phyloP scores from a whole-genome alignment of 2,113 vertebrate genomes.

The Mobula hypostoma region DNA sequence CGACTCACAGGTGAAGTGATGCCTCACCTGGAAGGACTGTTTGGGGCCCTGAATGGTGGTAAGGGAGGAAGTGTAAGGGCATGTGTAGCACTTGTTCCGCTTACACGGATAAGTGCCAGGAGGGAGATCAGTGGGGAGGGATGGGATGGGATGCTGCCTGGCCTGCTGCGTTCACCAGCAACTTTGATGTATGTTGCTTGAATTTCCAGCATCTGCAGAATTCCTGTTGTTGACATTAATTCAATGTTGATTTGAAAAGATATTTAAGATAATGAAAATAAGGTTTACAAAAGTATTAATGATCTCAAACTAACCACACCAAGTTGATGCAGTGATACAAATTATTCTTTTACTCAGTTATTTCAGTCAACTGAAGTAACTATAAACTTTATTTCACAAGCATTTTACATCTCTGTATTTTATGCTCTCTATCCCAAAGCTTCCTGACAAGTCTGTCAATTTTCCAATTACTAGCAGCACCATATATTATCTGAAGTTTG shows the following conservation, averaged over 20 bases:
- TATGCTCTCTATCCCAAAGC: constrained; percentile 75
- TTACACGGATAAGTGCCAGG: too few relatives aligned
- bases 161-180: too few relatives aligned
- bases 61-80: too few relatives aligned
- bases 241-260: background rate
- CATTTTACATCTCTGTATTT: constrained; percentile 64
- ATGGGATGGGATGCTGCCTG: too few relatives aligned
- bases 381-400: constrained; percentile 75
- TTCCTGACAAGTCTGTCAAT: constrained; percentile 88
- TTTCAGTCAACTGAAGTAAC: constrained; percentile 61
- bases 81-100: too few relatives aligned
- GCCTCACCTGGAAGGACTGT: too few relatives aligned
- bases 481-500: constrained; percentile 81
- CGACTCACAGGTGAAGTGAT: too few relatives aligned
- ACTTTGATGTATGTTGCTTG: too few relatives aligned
- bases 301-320: constrained; percentile 60
- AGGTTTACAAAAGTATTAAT: constrained; percentile 50
- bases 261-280: background rate
- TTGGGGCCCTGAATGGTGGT: too few relatives aligned
- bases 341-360: constrained; percentile 63
- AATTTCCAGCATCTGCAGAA: too few relatives aligned
- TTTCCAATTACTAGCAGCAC: constrained; percentile 87
- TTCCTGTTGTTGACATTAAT: too few relatives aligned
- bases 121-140: too few relatives aligned
- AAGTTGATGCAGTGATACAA: constrained; percentile 60